Evolutionary conservation across 1,140 invertebrate genomes (phyloP).

Genomic region (Trigoniulus corallinus): DNA sequence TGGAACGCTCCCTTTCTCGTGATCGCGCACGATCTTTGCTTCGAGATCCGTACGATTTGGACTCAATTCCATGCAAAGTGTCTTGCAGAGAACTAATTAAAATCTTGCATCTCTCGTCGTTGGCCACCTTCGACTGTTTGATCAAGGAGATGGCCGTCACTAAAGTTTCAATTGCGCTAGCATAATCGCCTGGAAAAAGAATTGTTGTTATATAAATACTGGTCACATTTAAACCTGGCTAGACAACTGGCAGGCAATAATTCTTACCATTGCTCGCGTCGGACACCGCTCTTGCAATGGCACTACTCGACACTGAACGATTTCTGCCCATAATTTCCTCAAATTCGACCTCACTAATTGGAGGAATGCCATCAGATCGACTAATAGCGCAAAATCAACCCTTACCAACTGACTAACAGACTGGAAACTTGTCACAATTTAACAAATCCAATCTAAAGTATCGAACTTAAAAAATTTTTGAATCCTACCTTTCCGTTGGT

Average conservation of each 20-base stretch:
- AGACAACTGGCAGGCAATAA: background rate
- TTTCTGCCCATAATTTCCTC: constrained; percentile 97
- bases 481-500: constrained; percentile 8
- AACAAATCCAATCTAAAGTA: too few relatives aligned
- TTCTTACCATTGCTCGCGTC: constrained; percentile 69
- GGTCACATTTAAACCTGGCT: background rate
- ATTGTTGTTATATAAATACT: background rate
- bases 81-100: constrained; percentile 90
- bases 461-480: background rate
- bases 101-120: constrained; percentile 96
- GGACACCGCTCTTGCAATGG: constrained; percentile 88
- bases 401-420: background rate
- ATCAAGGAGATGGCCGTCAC: constrained; percentile 97
- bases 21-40: constrained; percentile 45
- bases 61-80: constrained; percentile 90
- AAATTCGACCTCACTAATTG: constrained; percentile 83
- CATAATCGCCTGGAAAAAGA: constrained; percentile 60
- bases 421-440: too few relatives aligned
- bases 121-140: constrained; percentile 93
- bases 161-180: constrained; percentile 93
- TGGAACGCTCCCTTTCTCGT: constrained; percentile 52
- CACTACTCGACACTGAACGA: constrained; percentile 88
- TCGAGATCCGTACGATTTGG: constrained; percentile 72
- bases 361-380: constrained; percentile 35
- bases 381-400: background rate